Base-by-base conservation (phyloP, 2,888 invertebrate genomes). In the Noctua fimbriata region DNA sequence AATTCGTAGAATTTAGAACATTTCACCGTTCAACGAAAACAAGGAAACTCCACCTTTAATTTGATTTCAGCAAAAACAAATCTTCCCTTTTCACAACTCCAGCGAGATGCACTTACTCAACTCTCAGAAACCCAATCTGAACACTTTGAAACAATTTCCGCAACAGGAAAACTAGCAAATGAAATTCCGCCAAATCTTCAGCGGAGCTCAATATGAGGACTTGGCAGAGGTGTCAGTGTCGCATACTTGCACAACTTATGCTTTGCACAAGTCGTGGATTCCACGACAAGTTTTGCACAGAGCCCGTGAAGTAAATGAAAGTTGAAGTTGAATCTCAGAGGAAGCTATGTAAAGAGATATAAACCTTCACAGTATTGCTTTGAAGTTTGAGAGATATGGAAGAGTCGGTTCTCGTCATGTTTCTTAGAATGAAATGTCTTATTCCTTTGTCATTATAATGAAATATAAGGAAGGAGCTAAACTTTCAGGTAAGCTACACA, bases 191-290 rank as follows among this genome's bases (percentile, higher is more conserved):
- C 76, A 72, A 85, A 82, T 85, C 89, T 83, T 85, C 71, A 67
- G 55, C 44, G 41, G 24, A 49, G 69, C 85, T 80, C 85, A 79
- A 78, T 77, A 81, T 76, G 73, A 75, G 16, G 71, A 47, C 65
- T 84, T 52, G 52, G 63, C 28, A 32, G 52, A 87, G 79, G 89
- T 88, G 87, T 88, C 83, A 78, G 66, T 79, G 77, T 89, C 87
- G 78, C 81, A 88, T 85, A 85, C 83, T 88, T 88, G 58, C 44
- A 69, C 78, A 79, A 88, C 81, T 88, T 86, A 88, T 83, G 88
- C 86, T 89, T 89, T 88, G 86, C 77, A 75, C 66, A 75, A 80
- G 76, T 78, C 76, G 63, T 74, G 65, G 73, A 82, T 80, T 81
- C 82, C 72, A 60, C 69, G 85, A 77, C 76, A 87, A 89, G 69